phyloP scores from a whole-genome alignment of 2,888 invertebrate genomes.

The Drosophila merina region DNA sequence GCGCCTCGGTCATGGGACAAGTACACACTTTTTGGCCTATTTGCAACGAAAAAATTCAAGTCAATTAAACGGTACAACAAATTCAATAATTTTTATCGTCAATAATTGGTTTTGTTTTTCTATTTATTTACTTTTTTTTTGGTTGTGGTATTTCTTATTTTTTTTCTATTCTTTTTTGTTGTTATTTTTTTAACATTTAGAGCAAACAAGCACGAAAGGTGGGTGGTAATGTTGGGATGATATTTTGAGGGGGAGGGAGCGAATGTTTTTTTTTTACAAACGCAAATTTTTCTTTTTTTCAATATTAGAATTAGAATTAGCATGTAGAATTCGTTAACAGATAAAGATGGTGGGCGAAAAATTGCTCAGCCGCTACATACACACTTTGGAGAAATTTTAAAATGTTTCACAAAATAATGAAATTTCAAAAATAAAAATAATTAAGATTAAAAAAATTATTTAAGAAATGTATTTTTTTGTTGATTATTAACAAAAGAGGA shows the following conservation, averaged over 20 bases:
- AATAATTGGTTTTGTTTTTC: constrained; percentile 48
- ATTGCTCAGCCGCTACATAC: constrained; percentile 41
- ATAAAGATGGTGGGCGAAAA: constrained; percentile 51
- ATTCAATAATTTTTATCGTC: constrained; percentile 65
- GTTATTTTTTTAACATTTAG: constrained; percentile 25
- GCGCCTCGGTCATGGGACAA: constrained; percentile 85
- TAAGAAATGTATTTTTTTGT: too few relatives aligned
- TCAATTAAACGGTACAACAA: constrained; percentile 82
- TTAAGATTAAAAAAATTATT: too few relatives aligned
- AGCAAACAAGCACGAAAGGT: constrained; percentile 61
- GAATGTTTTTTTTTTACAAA: constrained; percentile 47
- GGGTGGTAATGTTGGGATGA: constrained; percentile 20
- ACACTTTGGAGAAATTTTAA: constrained; percentile 30
- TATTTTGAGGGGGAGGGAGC: constrained; percentile 11
- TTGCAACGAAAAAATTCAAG: constrained; percentile 84
- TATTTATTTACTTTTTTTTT: constrained; percentile 50
- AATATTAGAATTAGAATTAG: constrained; percentile 39
- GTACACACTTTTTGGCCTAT: constrained; percentile 85
- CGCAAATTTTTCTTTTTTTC: constrained; percentile 50
- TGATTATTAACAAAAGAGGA: too few relatives aligned
- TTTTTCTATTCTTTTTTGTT: constrained; percentile 40
- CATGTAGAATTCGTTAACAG: constrained; percentile 44
- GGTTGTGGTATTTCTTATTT: constrained; percentile 45
- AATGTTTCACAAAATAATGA: background rate
- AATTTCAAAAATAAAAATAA: background rate